Evolutionary conservation across 2,888 invertebrate genomes (phyloP), one percentile per base, ranked within the genome.

Genomic region (Papilio protenor): DNA sequence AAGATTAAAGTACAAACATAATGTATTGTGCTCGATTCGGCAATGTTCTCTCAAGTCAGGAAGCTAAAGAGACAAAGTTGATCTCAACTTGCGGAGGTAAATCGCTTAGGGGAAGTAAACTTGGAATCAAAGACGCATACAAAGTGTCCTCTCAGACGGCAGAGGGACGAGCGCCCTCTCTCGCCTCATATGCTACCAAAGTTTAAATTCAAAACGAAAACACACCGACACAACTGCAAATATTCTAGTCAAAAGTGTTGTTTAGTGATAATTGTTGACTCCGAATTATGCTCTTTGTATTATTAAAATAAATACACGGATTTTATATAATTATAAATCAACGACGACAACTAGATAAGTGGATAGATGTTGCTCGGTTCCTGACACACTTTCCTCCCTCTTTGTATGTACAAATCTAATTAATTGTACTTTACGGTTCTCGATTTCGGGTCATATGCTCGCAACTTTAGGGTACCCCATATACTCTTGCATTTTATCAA

Each of bases 91-190:
- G 76, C 23, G 57, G 55, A 77, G 72, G 77, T 77, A 73, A 77
- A 77, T 77, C 77, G 73, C 64, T 73, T 73, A 64, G 21, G 52
- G 64, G 55, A 55, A 77, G 64, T 18, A 52, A 55, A 72, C 64
- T 64, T 23, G 33, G 73, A 77, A 73, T 77, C 77, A 73, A 73
- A 77, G 77, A 73, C 55, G 77, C 77, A 77, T 77, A 77, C 77
- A 77, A 77, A 77, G 72, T 66, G 73, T 77, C 72, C 73, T 77
- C 52, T 73, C 33, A 66, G 61, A 47, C 33, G 47, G 55, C 55
- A 59, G 59, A 59, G 59, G 52, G 64, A 27, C 33, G 33, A 16
- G 61, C 33, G 75, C 57, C 71, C 70, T 71, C 75, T 75, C 45
- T 16, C 73, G 52, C 52, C 52, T 73, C 73, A 66, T 45, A 64